phyloP scores from a whole-genome alignment of 2,113 vertebrate genomes.

The Rallus limicola region DNA sequence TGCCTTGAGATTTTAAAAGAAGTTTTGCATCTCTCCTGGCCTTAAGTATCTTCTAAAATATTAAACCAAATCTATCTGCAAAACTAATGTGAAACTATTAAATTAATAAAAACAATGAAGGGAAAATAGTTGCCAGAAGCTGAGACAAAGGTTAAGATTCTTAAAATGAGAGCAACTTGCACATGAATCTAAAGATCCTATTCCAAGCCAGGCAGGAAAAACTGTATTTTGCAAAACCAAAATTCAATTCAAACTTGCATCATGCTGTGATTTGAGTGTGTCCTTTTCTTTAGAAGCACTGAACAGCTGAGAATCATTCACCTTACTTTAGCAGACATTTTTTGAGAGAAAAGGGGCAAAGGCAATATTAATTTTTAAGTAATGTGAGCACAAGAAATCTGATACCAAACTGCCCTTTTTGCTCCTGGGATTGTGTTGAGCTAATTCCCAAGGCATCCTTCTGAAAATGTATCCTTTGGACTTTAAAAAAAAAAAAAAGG shows the following conservation, averaged over 20 bases:
- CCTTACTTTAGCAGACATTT: background rate
- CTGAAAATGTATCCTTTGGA: constrained; percentile 41
- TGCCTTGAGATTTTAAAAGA: background rate
- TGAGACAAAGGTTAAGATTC: background rate
- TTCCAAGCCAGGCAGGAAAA: background rate
- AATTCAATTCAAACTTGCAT: background rate
- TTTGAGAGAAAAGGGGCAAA: background rate
- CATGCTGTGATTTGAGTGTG: background rate
- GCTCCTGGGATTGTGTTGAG: background rate
- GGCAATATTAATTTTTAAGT: constrained; percentile 27
- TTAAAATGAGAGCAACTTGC: background rate
- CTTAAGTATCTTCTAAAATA: background rate
- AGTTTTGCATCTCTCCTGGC: background rate
- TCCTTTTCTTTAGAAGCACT: background rate
- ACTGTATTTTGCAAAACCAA: background rate
- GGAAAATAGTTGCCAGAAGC: background rate
- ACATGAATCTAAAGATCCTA: background rate
- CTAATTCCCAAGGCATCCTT: constrained; percentile 29
- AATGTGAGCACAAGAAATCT: constrained; percentile 9
- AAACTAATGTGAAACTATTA: background rate
- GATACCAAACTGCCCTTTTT: constrained; percentile 10
- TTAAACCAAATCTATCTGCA: background rate
- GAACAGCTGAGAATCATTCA: constrained; percentile 7
- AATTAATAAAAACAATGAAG: background rate
- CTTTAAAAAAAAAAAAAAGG: background rate